Evolutionary conservation across 2,888 invertebrate species (phyloP), one percentile per base, ranked within the genome.

Genomic region (Meghimatium bilineatum): DNA sequence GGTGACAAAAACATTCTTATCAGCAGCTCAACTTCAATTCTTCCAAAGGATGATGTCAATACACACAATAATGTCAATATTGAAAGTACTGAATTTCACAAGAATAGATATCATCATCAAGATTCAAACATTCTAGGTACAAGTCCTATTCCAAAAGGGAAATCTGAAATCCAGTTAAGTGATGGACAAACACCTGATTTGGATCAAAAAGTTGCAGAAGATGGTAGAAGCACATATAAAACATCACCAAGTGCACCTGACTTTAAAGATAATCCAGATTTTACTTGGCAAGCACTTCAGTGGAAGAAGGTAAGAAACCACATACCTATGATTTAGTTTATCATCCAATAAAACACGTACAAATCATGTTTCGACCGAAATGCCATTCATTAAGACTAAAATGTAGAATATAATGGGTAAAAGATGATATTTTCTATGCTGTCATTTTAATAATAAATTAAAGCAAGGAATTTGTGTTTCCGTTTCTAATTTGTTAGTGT

Each of bases 281-380:
- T 72, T 60, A 38, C 49, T 12, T 83, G 83, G 83, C 69, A 79
- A 71, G 67, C 49, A 67, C 75, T 23, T 79, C 81, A 85, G n/a
- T 88, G 89, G 87, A 86, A 86, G 17, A 79, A 85, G 83, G 89
- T 89, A 79, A 84, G 78, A 34, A 44, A n/a, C n/a, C n/a, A n/a
- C n/a, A n/a, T n/a, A n/a, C n/a, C n/a, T n/a, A n/a, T n/a, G n/a
- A n/a, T n/a, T n/a, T n/a, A n/a, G n/a, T n/a, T n/a, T n/a, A n/a
- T n/a, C n/a, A n/a, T n/a, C n/a, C n/a, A n/a, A n/a, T n/a, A n/a
- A n/a, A n/a, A n/a, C n/a, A n/a, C n/a, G n/a, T n/a, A n/a, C n/a
- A n/a, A n/a, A n/a, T n/a, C n/a, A n/a, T n/a, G n/a, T n/a, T n/a
- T n/a, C n/a, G n/a, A n/a, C n/a, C n/a, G n/a, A n/a, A n/a, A n/a